Evolutionary conservation across 2,888 invertebrate species (phyloP).

Genomic region (Agonopterix heracliana): DNA sequence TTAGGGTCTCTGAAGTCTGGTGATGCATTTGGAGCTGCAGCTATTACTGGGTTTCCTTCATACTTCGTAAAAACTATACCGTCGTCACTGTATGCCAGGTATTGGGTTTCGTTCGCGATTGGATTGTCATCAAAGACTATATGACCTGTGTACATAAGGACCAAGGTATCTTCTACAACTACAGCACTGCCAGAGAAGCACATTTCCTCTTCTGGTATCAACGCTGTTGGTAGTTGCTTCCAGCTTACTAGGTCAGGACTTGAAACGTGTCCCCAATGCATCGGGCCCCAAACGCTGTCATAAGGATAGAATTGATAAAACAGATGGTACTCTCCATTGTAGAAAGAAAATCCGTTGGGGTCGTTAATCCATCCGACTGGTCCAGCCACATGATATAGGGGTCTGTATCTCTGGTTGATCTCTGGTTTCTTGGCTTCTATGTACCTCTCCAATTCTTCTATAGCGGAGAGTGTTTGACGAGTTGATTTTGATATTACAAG

Average conservation of each 20-base stretch:
- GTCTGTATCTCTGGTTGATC: constrained; percentile 50
- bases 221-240: constrained; percentile 63
- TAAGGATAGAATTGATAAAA: constrained; percentile 74
- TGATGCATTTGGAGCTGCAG: constrained; percentile 44
- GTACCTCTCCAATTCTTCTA: constrained; percentile 44
- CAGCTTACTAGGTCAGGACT: constrained; percentile 68
- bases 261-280: constrained; percentile 73
- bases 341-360: constrained; percentile 73
- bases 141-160: constrained; percentile 60
- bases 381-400: constrained; percentile 54
- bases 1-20: constrained; percentile 72
- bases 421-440: constrained; percentile 42
- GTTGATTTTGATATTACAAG: constrained; percentile 22
- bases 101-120: constrained; percentile 51
- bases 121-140: constrained; percentile 34
- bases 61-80: constrained; percentile 59
- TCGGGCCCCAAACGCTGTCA: constrained; percentile 59
- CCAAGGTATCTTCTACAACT: constrained; percentile 43
- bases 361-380: constrained; percentile 77
- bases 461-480: constrained; percentile 25
- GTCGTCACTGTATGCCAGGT: constrained; percentile 55
- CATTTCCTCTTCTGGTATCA: constrained; percentile 58
- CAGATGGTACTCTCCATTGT: constrained; percentile 67
- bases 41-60: constrained; percentile 56
- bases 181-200: constrained; percentile 70